Evolutionary conservation across 2,797 vertebrate genomes (phyloP).

Genomic region (Enteromius treurensis): DNA sequence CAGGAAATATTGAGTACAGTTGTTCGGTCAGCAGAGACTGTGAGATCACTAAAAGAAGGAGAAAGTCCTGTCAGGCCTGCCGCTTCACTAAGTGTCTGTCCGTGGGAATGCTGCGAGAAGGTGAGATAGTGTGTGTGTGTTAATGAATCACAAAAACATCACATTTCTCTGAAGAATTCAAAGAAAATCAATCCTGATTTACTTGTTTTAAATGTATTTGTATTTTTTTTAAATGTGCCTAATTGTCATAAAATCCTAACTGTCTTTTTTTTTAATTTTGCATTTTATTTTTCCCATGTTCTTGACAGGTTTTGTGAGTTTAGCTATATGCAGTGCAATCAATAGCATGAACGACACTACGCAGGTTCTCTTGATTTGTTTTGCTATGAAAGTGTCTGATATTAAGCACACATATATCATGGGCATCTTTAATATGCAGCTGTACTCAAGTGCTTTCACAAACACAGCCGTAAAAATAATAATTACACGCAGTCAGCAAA

Average conservation of each 20-base stretch:
- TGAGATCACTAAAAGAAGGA: slow-evolving; percentile 97
- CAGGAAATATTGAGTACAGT: slow-evolving; percentile 98
- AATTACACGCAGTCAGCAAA: slow-evolving; percentile 30
- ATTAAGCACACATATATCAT: not conserved
- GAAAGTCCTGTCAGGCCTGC: slow-evolving; percentile 98
- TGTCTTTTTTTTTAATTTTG: not conserved
- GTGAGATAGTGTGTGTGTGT: slow-evolving; percentile 74
- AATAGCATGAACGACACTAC: not conserved
- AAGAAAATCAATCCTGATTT: not conserved
- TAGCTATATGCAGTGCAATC: not conserved
- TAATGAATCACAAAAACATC: not conserved
- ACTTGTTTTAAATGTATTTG: not conserved
- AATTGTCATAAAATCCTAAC: not conserved
- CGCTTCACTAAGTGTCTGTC: slow-evolving; percentile 97
- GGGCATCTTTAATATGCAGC: not conserved
- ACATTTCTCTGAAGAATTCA: not conserved
- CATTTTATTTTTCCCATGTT: not conserved
- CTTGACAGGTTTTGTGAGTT: slow-evolving; percentile 9
- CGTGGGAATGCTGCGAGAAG: slow-evolving; percentile 98
- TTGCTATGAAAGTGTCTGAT: not conserved
- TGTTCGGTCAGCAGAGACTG: slow-evolving; percentile 96
- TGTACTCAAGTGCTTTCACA: not conserved
- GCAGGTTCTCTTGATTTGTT: not conserved
- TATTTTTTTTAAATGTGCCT: not conserved
- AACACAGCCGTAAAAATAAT: slow-evolving; percentile 6